Conservation (phyloP, 2,888 invertebrate genomes). For the Polia nebulosa region DNA sequence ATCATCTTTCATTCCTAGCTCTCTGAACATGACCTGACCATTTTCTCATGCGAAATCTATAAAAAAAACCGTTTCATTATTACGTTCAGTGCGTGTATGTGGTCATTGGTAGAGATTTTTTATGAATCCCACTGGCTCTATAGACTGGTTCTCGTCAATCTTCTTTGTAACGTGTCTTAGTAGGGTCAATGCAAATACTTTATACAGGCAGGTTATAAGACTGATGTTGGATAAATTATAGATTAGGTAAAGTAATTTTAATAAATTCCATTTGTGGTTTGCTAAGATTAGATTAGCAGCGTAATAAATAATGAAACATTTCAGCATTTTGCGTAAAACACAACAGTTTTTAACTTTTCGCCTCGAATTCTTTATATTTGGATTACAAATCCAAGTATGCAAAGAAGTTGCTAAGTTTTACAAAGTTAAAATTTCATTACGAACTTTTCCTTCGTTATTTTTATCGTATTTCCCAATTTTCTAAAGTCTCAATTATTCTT, state of each 20-base stretch:
- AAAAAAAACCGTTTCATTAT: too few species aligned
- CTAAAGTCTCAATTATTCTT: slow-evolving; percentile 46
- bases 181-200: too few species aligned
- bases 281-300: background rate
- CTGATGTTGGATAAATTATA: too few species aligned
- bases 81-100: too few species aligned
- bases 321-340: slow-evolving; percentile 19
- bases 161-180: too few species aligned
- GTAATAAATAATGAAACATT: slow-evolving; percentile 17
- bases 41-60: too few species aligned
- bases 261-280: background rate
- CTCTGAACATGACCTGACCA: too few species aligned
- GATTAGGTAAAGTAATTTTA: background rate
- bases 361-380: slow-evolving; percentile 49
- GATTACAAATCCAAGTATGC: slow-evolving; percentile 53
- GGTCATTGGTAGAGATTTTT: too few species aligned
- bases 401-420: slow-evolving; percentile 50
- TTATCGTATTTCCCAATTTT: slow-evolving; percentile 57
- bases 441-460: slow-evolving; percentile 54
- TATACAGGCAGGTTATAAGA: too few species aligned
- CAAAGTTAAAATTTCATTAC: slow-evolving; percentile 59
- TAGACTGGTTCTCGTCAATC: too few species aligned
- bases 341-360: slow-evolving; percentile 34
- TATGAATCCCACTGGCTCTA: too few species aligned
- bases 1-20: background rate